phyloP scores from a whole-genome alignment of 2,888 invertebrate species.

The Cyclophora punctaria region DNA sequence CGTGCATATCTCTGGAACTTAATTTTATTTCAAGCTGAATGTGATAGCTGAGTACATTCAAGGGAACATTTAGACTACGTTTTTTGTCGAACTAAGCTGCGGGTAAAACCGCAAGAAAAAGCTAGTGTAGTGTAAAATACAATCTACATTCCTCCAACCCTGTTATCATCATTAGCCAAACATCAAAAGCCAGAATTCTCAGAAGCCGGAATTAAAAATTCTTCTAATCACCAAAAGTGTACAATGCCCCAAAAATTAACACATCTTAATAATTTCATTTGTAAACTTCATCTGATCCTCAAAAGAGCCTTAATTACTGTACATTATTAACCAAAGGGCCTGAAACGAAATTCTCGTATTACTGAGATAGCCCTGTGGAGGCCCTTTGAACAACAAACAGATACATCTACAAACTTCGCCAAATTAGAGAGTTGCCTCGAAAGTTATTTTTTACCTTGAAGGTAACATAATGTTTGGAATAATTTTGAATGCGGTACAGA shows the following conservation, averaged over 20 bases:
- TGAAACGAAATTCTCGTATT: constrained; percentile 18
- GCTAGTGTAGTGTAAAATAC: too few relatives aligned
- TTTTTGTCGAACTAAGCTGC: too few relatives aligned
- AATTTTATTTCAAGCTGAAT: too few relatives aligned
- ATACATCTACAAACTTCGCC: constrained; percentile 16
- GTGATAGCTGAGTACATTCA: too few relatives aligned
- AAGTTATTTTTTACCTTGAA: constrained; percentile 14
- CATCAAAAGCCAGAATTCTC: too few relatives aligned
- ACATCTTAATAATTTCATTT: constrained; percentile 9
- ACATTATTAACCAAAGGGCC: constrained; percentile 18
- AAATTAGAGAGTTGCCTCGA: constrained; percentile 17
- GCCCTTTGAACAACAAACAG: constrained; percentile 14
- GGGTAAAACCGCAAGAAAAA: too few relatives aligned
- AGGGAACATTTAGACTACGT: too few relatives aligned
- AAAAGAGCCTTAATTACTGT: constrained; percentile 18
- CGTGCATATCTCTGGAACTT: too few relatives aligned
- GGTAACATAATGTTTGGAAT: constrained; percentile 6
- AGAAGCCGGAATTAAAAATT: too few relatives aligned
- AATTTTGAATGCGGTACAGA: constrained; percentile 5
- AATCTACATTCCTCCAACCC: too few relatives aligned
- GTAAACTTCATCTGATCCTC: constrained; percentile 14
- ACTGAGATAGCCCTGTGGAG: constrained; percentile 18
- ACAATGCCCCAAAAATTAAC: background rate
- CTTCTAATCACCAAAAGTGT: constrained; percentile 4
- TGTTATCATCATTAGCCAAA: too few relatives aligned